Evolutionary conservation across 2,113 vertebrate genomes (phyloP), one percentile per base, ranked within the genome.

Genomic region (Geococcyx californianus): DNA sequence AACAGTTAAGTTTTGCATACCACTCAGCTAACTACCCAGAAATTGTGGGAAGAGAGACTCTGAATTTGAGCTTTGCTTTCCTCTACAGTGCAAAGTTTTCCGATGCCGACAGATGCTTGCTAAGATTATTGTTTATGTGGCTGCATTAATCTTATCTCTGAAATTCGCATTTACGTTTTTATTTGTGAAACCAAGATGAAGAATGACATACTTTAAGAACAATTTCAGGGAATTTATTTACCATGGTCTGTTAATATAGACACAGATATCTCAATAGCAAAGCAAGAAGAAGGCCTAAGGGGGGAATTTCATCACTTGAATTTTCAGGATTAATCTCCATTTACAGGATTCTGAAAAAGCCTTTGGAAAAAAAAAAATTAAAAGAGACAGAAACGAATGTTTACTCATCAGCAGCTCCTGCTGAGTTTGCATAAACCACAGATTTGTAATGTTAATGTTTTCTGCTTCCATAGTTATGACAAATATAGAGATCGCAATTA

Each of bases 401-500:
- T 76, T 77, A 8, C 69, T 85, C 55, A 77, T 91, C 73, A 91
- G 34, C 66, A 92, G 67, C 92, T 96, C 58, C 87, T 87, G 94
- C 84, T 88, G 93, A 96, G 82, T 58, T 47, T 90, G 90, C 92
- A 96, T 47, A 93, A 94, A 40, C 31, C 62, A 42, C 1, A 70
- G 83, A 94, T 95, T 84, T 91, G 89, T 91, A 56, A 87, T 25
- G 58, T 56, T 84, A 72, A 90, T 90, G 58, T 92, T 92, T 96
- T 87, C 84, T 93, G 72, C 93, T 93, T 94, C 77, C 73, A 59
- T 16, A 67, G 78, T 80, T 83, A 82, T 77, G 86, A 84, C 66
- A 94, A 93, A 93, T 88, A 76, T 19, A 89, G 52, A 87, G 58
- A 66, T 92, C 76, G 66, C 68, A 93, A 95, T 92, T 95, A 92